Conservation (phyloP, 1,140 invertebrate species). For the Eurosta solidaginis region DNA sequence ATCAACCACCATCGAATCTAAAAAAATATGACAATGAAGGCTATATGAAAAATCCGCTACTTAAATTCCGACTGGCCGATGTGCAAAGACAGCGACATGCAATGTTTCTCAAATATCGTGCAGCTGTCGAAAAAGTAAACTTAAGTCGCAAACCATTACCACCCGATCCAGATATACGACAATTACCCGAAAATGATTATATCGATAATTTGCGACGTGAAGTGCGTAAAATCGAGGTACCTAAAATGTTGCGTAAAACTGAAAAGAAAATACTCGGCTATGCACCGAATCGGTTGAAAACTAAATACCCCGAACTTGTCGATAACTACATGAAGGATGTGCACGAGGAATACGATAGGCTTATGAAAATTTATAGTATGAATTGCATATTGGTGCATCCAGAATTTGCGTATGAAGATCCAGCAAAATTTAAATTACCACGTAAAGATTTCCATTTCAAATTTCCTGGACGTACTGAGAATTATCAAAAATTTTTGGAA, state of each 20-base stretch:
- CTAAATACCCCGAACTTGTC: conserved; percentile 51
- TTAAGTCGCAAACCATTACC: conserved; percentile 40
- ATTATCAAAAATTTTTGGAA: conserved; percentile 64
- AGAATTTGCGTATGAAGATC: conserved; percentile 47
- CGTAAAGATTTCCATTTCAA: conserved; percentile 42
- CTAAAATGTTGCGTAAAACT: conserved; percentile 51
- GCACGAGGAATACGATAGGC: conserved; percentile 49
- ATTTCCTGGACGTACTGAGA: conserved; percentile 64
- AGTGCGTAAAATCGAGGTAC: conserved; percentile 53
- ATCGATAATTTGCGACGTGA: conserved; percentile 51
- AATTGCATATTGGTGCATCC: conserved; percentile 52
- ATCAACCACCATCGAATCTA: conserved; percentile 51
- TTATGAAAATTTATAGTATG: conserved; percentile 58
- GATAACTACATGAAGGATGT: conserved; percentile 54
- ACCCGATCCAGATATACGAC: conserved; percentile 45
- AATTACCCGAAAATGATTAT: conserved; percentile 46
- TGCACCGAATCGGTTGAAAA: conserved; percentile 45
- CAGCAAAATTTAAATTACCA: conserved; percentile 42
- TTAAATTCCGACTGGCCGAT: conserved; percentile 51
- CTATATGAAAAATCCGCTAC: conserved; percentile 55
- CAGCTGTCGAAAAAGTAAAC: conserved; percentile 51
- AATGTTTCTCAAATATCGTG: conserved; percentile 50
- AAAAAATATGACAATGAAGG: conserved; percentile 55
- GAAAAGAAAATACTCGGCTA: conserved; percentile 54
- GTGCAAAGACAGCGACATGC: conserved; percentile 52